phyloP scores from a whole-genome alignment of 2,888 invertebrate genomes.

The Oscheius sp. region DNA sequence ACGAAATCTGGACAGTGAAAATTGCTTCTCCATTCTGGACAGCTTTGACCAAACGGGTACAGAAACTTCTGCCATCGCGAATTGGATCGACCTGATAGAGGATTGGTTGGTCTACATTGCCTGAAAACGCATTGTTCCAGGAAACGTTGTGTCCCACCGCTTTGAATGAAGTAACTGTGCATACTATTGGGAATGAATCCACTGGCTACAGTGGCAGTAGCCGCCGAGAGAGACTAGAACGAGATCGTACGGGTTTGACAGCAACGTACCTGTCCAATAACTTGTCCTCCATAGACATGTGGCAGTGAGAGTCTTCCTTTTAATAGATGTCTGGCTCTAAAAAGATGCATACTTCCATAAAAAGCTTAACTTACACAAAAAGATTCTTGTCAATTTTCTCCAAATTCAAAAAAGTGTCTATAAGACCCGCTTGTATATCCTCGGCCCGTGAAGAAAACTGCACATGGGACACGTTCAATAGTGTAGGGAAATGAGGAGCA shows the following conservation, averaged over 20 bases:
- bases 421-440: constrained; percentile 59
- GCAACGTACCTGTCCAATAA: constrained; percentile 56
- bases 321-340: constrained; percentile 63
- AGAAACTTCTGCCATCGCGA: constrained; percentile 75
- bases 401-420: constrained; percentile 63
- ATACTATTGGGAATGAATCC: constrained; percentile 74
- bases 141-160: constrained; percentile 63
- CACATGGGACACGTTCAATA: constrained; percentile 54
- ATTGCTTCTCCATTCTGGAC: constrained; percentile 74
- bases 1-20: constrained; percentile 72
- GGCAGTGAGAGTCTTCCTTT: constrained; percentile 63
- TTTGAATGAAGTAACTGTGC: constrained; percentile 75
- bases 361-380: constrained; percentile 53
- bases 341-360: constrained; percentile 15
- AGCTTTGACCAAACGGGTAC: constrained; percentile 74
- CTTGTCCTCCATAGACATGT: constrained; percentile 74
- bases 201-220: constrained; percentile 73
- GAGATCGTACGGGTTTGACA: neutral
- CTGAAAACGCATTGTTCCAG: constrained; percentile 34
- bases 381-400: constrained; percentile 63
- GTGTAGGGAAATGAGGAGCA: constrained; percentile 31
- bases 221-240: constrained; percentile 74
- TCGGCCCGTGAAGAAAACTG: constrained; percentile 55
- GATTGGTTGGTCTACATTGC: constrained; percentile 72
- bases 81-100: constrained; percentile 75